phyloP scores from a whole-genome alignment of 2,888 invertebrate genomes.

The Acrocera orbiculus region DNA sequence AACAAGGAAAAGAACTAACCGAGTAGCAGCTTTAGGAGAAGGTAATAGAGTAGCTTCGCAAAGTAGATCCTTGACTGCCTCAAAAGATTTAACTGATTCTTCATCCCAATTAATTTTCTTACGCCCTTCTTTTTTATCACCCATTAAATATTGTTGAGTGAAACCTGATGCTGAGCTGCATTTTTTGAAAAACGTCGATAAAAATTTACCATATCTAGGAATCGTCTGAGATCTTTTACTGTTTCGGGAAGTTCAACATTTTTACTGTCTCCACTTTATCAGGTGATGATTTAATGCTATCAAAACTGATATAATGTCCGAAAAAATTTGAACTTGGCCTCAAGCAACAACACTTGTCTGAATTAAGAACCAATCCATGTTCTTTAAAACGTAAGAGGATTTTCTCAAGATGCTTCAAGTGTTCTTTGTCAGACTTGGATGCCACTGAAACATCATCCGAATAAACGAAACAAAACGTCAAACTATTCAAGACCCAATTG shows the following conservation, averaged over 20 bases:
- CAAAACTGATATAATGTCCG: not conserved
- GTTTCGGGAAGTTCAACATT: not conserved
- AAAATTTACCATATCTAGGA: too few relatives aligned
- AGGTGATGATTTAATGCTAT: not conserved
- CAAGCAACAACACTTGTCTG: not conserved
- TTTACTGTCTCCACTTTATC: not conserved
- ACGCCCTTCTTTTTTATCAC: not conserved
- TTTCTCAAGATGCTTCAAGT: not conserved
- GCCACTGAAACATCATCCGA: not conserved
- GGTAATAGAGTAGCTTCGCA: not conserved
- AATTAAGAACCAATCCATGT: not conserved
- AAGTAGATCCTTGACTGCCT: not conserved
- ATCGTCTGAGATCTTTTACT: too few relatives aligned
- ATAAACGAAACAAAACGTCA: not conserved
- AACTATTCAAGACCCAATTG: not conserved
- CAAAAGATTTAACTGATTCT: not conserved
- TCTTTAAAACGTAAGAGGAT: too few relatives aligned
- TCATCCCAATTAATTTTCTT: not conserved
- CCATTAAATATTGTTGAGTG: not conserved
- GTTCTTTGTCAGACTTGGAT: not conserved
- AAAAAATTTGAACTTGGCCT: not conserved
- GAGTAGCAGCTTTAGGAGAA: not conserved
- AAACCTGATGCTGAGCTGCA: too few relatives aligned
- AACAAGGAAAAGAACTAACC: not conserved
- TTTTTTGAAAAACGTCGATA: too few relatives aligned